Evolutionary conservation across 2,888 invertebrate genomes (phyloP).

Genomic region (Poecilus cupreus): DNA sequence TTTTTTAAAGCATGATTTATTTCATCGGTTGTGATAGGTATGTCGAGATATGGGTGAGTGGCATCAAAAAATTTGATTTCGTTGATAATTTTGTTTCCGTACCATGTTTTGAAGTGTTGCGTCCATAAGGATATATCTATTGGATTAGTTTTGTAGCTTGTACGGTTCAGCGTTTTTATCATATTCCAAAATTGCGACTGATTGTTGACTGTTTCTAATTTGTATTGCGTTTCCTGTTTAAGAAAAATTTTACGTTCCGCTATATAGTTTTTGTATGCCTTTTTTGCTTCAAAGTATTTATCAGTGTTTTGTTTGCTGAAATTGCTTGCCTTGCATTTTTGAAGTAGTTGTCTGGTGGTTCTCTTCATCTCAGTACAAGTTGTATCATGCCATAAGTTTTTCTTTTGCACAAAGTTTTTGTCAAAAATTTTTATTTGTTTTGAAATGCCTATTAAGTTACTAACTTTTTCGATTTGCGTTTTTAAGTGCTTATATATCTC

Average conservation of each 20-base stretch:
- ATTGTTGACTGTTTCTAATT: not conserved
- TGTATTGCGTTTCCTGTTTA: not conserved
- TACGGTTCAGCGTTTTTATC: not conserved
- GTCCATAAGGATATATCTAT: not conserved
- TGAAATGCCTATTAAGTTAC: not conserved
- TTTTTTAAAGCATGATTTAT: conserved; percentile 6
- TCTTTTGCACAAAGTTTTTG: not conserved
- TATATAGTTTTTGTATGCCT: not conserved
- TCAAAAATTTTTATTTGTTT: not conserved
- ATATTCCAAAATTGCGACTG: not conserved
- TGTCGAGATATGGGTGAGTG: not conserved
- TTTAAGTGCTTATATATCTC: not conserved
- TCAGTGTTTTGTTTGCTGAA: not conserved
- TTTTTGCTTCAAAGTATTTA: not conserved
- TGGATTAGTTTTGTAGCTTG: not conserved
- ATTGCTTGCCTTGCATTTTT: not conserved
- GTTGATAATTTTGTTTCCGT: not conserved
- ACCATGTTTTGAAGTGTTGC: not conserved
- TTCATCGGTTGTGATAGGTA: not conserved
- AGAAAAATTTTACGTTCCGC: not conserved
- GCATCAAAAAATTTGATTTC: not conserved
- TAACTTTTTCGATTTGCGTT: not conserved
- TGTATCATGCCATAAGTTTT: not conserved
- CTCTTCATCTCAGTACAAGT: not conserved
- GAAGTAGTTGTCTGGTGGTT: not conserved